Evolutionary conservation across 2,888 invertebrate genomes (phyloP).

Genomic region (Petrolisthes cinctipes): DNA sequence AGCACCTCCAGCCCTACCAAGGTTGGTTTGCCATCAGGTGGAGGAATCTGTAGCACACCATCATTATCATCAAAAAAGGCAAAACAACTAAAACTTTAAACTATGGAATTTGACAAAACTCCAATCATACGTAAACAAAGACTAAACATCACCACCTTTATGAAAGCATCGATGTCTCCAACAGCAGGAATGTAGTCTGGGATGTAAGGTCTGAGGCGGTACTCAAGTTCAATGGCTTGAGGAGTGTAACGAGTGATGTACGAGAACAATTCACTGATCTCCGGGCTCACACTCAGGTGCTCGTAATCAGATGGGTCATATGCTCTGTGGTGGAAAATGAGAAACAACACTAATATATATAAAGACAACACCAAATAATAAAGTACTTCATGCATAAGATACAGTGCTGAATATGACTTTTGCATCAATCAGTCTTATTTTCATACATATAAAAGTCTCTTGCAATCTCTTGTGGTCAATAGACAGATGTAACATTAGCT

Average conservation of each 20-base stretch:
- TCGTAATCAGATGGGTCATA: slow-evolving; percentile 89
- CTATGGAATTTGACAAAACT: neutral
- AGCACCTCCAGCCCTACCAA: slow-evolving; percentile 82
- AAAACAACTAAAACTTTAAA: slow-evolving; percentile 9
- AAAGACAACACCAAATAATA: neutral
- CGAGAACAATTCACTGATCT: slow-evolving; percentile 92
- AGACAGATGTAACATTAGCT: no score
- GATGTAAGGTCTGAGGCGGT: slow-evolving; percentile 91
- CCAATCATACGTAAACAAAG: no score
- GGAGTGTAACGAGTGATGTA: slow-evolving; percentile 95
- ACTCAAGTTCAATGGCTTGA: slow-evolving; percentile 89
- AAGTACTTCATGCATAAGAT: neutral
- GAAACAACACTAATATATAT: neutral
- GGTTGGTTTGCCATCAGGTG: slow-evolving; percentile 74
- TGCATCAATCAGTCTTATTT: no score
- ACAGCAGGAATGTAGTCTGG: slow-evolving; percentile 98
- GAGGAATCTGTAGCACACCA: slow-evolving; percentile 47
- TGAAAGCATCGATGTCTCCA: slow-evolving; percentile 97
- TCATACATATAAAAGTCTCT: no score
- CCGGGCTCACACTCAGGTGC: slow-evolving; percentile 83
- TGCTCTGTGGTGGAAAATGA: slow-evolving; percentile 69
- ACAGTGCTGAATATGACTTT: no score
- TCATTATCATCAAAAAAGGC: neutral
- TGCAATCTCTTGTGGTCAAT: no score
- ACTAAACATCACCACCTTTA: slow-evolving; percentile 78